Percentiles rank a stretch among this genome's conserved stretches.
phyloP scores from a whole-genome alignment of 2,888 invertebrate genomes.

The Volucella zonaria region DNA sequence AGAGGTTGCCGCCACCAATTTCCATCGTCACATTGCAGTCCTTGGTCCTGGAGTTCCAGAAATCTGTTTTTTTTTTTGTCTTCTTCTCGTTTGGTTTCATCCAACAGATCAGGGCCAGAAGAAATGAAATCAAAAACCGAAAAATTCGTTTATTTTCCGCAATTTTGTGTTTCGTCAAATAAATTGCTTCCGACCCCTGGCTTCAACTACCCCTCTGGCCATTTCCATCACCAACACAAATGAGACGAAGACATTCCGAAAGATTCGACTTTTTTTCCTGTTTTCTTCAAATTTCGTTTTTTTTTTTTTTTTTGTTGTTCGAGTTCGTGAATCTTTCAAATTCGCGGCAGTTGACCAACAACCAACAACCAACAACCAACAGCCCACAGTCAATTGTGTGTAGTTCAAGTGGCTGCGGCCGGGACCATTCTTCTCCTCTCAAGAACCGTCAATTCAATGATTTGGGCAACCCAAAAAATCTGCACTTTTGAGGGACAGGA shows the following conservation, averaged over 20 bases:
- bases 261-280: not conserved
- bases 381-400: constrained; percentile 44
- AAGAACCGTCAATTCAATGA: constrained; percentile 77
- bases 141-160: constrained; percentile 71
- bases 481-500: constrained; percentile 81
- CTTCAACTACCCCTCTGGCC: not conserved
- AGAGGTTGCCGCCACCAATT: constrained; percentile 75
- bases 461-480: constrained; percentile 80
- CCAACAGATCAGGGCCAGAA: not conserved
- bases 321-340: constrained; percentile 30
- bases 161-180: constrained; percentile 74
- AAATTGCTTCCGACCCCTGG: constrained; percentile 56
- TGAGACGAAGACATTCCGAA: constrained; percentile 53
- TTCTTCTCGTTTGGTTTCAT: too few species aligned
- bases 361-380: constrained; percentile 28
- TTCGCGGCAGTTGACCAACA: constrained; percentile 23
- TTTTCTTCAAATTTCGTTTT: not conserved
- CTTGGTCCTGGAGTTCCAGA: constrained; percentile 50
- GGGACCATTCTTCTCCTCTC: not conserved
- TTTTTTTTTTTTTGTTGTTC: not conserved
- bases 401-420: constrained; percentile 14
- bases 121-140: constrained; percentile 50
- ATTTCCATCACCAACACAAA: constrained; percentile 35
- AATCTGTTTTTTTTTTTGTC: constrained; percentile 28
- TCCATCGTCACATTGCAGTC: constrained; percentile 74